phyloP scores from a whole-genome alignment of 2,888 invertebrate species.

The Phyllotreta striolata region DNA sequence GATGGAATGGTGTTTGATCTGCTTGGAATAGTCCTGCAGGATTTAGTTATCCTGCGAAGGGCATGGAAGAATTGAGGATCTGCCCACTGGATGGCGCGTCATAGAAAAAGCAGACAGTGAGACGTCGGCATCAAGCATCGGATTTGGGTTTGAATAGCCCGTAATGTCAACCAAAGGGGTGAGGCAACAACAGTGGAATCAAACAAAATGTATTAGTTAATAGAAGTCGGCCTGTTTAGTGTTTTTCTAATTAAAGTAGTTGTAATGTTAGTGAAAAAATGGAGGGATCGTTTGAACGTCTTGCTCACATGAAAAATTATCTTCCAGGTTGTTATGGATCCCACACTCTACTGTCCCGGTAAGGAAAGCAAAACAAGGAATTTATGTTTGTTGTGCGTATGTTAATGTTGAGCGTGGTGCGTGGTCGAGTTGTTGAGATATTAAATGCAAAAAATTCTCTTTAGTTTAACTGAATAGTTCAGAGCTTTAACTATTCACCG shows the following conservation, averaged over 20 bases:
- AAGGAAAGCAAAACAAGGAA: conserved; percentile 44
- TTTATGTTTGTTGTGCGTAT: conserved; percentile 4
- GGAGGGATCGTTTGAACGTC: conserved; percentile 51
- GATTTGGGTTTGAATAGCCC: conserved; percentile 51
- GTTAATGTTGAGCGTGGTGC: too few relatives aligned
- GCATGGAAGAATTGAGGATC: conserved; percentile 29
- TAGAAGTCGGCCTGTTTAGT: conserved; percentile 39
- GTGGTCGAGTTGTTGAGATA: too few relatives aligned
- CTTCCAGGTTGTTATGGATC: conserved; percentile 55
- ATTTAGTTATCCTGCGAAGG: conserved; percentile 3
- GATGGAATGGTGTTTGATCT: too few relatives aligned
- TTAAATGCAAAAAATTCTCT: too few relatives aligned
- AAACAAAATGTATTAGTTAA: conserved; percentile 29
- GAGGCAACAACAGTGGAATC: conserved; percentile 47
- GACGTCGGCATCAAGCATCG: conserved; percentile 48
- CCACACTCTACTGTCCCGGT: conserved; percentile 57
- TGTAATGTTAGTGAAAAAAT: conserved; percentile 56
- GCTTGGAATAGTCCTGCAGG: too few relatives aligned
- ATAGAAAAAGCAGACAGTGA: conserved; percentile 48
- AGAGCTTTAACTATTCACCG: too few relatives aligned
- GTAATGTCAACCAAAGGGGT: conserved; percentile 53
- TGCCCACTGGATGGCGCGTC: conserved; percentile 51
- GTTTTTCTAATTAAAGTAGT: conserved; percentile 44
- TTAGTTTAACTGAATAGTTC: too few relatives aligned
- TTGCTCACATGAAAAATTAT: conserved; percentile 44